Evolutionary conservation across 2,888 invertebrate species (phyloP).

Genomic region (Ectemnius lituratus): DNA sequence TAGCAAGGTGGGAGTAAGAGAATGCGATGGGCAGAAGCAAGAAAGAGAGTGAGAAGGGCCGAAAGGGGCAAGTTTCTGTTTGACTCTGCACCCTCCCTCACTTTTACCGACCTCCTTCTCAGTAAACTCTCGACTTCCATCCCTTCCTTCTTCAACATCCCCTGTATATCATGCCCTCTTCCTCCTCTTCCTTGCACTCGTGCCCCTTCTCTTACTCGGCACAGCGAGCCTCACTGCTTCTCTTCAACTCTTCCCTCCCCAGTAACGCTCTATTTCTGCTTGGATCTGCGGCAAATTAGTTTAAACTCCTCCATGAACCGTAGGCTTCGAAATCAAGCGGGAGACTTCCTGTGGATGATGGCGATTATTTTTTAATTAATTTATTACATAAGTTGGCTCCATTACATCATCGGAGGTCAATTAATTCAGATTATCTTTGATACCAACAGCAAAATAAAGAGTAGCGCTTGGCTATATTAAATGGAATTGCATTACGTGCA

Average conservation of each 20-base stretch:
- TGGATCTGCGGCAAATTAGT: constrained; percentile 67
- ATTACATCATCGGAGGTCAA: no score
- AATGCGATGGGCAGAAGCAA: neutral
- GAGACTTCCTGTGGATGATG: no score
- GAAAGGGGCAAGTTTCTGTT: constrained; percentile 64
- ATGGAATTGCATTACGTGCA: constrained; percentile 25
- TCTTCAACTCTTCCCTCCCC: constrained; percentile 15
- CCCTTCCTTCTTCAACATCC: constrained; percentile 24
- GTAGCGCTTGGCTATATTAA: neutral
- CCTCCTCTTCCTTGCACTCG: neutral
- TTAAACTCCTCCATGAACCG: constrained; percentile 47
- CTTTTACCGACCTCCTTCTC: constrained; percentile 45
- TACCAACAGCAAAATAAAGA: no score
- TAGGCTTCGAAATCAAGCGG: no score
- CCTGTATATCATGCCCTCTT: constrained; percentile 15
- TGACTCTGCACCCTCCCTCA: constrained; percentile 53
- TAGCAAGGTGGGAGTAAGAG: constrained; percentile 29
- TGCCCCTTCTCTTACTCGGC: constrained; percentile 4
- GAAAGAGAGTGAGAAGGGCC: constrained; percentile 31
- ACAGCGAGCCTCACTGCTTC: constrained; percentile 21
- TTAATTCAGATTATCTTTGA: no score
- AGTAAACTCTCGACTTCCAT: neutral
- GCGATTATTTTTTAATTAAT: no score
- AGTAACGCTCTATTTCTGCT: constrained; percentile 60
- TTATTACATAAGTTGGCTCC: no score